A percentile compares a stretch with the other conserved stretches of the same genome.
Conservation (phyloP, 2,888 invertebrate genomes). For the Chrysolina haemoptera region DNA sequence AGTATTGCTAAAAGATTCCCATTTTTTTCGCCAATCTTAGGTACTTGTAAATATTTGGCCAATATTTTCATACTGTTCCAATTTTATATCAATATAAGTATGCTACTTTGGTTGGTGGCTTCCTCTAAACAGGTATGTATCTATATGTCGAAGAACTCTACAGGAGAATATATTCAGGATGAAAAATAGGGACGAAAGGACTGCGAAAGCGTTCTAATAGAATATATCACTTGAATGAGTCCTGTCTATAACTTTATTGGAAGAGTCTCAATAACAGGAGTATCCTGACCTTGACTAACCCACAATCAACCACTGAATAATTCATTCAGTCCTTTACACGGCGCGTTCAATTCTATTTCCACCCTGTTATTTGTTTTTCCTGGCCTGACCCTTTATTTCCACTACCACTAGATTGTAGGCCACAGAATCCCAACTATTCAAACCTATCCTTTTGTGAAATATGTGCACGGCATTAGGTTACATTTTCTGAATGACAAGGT, state of each 20-base stretch:
- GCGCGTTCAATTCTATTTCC: background rate
- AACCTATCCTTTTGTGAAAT: slow-evolving; percentile 7
- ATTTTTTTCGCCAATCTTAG: too few species aligned
- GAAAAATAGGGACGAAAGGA: background rate
- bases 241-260: background rate
- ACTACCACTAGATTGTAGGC: background rate
- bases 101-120: too few species aligned
- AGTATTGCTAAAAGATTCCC: too few species aligned
- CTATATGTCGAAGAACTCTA: too few species aligned
- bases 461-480: slow-evolving; percentile 13
- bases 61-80: too few species aligned
- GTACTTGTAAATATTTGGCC: too few species aligned
- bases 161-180: too few species aligned
- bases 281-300: background rate
- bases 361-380: background rate
- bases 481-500: slow-evolving; percentile 28
- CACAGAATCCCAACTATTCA: slow-evolving; percentile 13
- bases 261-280: background rate
- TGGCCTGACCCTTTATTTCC: background rate
- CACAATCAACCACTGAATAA: background rate
- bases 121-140: too few species aligned
- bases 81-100: too few species aligned
- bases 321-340: background rate
- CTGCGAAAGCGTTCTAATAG: background rate
- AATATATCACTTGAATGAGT: background rate